Evolutionary conservation across 2,888 invertebrate genomes (phyloP).

Genomic region (Gryllus longicercus): DNA sequence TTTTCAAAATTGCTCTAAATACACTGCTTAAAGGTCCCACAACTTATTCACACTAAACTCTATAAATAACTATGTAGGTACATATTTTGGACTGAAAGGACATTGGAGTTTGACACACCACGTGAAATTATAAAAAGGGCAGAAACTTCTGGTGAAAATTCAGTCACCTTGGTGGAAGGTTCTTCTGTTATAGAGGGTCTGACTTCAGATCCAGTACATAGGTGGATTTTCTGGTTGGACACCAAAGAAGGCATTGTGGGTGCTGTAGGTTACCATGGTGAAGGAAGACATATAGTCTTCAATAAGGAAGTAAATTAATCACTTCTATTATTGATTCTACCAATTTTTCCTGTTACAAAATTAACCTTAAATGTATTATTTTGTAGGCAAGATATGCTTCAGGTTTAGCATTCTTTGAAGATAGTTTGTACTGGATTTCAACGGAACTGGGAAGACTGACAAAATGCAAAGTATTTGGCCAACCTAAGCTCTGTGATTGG

Average conservation of each 20-base stretch:
- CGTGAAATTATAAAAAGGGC: conserved; percentile 45
- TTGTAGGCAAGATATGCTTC: conserved; percentile 55
- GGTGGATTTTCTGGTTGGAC: conserved; percentile 74
- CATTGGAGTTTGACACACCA: conserved; percentile 39
- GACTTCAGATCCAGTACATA: conserved; percentile 55
- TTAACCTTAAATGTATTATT: background rate
- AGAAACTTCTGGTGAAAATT: conserved; percentile 54
- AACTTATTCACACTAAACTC: background rate
- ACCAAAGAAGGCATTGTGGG: conserved; percentile 55
- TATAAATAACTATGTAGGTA: conserved; percentile 40
- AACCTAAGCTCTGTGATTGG: conserved; percentile 39
- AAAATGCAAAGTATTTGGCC: conserved; percentile 59
- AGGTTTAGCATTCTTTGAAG: conserved; percentile 69
- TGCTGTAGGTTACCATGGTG: conserved; percentile 42
- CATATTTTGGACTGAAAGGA: conserved; percentile 47
- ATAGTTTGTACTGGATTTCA: conserved; percentile 68
- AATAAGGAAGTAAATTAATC: background rate
- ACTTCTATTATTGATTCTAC: too few species aligned
- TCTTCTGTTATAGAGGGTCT: conserved; percentile 57
- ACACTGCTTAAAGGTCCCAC: too few species aligned
- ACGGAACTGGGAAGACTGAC: conserved; percentile 55
- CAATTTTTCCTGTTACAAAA: too few species aligned
- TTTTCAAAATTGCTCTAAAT: conserved; percentile 23
- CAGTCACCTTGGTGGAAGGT: conserved; percentile 46
- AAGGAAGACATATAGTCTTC: conserved; percentile 37